These are phyloP conservation scores for Invenusta paracnida DNA, from an alignment of 2,888 invertebrate genomes.

Conservation along the genomic window DNA sequence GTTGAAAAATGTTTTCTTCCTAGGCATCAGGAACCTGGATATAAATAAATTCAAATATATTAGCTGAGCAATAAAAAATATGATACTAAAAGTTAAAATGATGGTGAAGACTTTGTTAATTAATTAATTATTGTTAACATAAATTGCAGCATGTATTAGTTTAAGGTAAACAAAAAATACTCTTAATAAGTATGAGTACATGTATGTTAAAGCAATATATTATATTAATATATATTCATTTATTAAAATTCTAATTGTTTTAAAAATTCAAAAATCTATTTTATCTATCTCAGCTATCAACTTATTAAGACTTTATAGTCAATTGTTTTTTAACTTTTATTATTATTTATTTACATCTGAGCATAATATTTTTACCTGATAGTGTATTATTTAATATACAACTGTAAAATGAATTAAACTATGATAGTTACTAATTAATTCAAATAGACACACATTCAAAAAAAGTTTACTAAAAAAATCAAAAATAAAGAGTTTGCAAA, in stretches of 20 bases:
- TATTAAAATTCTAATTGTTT: neutral
- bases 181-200: neutral
- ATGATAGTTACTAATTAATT: neutral
- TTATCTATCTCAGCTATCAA: neutral
- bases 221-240: no score
- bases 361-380: neutral
- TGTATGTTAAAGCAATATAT: no score
- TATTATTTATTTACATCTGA: neutral
- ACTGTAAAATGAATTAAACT: neutral
- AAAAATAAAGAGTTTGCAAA: neutral
- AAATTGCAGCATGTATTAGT: neutral
- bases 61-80: neutral
- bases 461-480: neutral
- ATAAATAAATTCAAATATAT: neutral
- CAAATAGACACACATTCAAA: neutral
- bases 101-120: neutral
- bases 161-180: neutral
- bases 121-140: neutral
- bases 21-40: neutral
- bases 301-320: neutral
- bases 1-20: neutral
- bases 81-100: neutral
- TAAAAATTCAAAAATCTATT: neutral
- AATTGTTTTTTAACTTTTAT: neutral
- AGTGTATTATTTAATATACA: neutral